These are phyloP conservation scores for Biston betularia DNA, from an alignment of 2,888 invertebrate species.

Conservation along the genomic window DNA sequence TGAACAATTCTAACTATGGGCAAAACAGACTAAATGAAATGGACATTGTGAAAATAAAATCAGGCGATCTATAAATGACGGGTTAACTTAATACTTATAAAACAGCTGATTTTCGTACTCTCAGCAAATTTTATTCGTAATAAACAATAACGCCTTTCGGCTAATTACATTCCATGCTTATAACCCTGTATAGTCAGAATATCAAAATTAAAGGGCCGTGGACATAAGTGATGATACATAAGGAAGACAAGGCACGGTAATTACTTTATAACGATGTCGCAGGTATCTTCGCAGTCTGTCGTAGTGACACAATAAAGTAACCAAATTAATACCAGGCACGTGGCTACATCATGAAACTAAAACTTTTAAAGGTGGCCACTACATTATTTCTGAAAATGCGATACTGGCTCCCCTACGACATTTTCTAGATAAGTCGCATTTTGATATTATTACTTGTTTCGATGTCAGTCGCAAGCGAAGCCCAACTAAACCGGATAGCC, in stretches of 20 bases:
- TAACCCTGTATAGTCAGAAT: too few species aligned
- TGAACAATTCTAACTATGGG: too few species aligned
- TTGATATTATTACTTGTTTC: background rate
- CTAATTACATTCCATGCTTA: too few species aligned
- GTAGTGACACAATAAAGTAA: background rate
- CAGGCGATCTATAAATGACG: too few species aligned
- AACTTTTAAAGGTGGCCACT: background rate
- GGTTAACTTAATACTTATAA: too few species aligned
- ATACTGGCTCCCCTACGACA: background rate
- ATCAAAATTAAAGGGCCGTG: too few species aligned
- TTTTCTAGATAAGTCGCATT: background rate
- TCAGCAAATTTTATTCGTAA: too few species aligned
- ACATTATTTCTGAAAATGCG: background rate
- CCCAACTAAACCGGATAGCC: conserved; percentile 4
- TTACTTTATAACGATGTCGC: background rate
- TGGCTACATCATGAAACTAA: background rate
- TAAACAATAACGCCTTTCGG: too few species aligned
- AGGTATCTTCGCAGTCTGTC: background rate
- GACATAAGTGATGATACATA: background rate
- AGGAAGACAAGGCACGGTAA: background rate
- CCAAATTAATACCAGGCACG: background rate
- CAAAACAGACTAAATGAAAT: too few species aligned
- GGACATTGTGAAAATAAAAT: too few species aligned
- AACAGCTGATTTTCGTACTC: too few species aligned
- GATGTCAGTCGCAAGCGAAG: background rate